Evolutionary conservation across 2,113 vertebrate species (phyloP).

Genomic region (Piprites chloris): DNA sequence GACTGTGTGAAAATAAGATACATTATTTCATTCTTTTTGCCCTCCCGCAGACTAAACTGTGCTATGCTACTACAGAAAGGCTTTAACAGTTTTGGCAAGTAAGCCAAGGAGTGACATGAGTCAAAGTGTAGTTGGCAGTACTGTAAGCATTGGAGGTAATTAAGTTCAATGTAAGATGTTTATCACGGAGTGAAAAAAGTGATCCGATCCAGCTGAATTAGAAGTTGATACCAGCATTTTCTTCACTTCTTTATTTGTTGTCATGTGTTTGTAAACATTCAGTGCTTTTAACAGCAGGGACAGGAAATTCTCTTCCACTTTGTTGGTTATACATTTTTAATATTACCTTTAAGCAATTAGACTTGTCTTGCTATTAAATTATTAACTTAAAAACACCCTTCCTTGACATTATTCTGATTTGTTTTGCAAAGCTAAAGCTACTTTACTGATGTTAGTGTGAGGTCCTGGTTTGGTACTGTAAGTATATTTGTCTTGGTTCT

Average conservation of each 20-base stretch:
- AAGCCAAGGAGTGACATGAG: not conserved
- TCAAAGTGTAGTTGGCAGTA: conserved; percentile 28
- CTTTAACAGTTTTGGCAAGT: conserved; percentile 32
- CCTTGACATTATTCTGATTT: not conserved
- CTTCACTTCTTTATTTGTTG: conserved; percentile 33
- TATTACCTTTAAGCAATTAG: not conserved
- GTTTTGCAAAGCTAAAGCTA: not conserved
- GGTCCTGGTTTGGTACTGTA: not conserved
- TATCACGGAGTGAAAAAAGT: conserved; percentile 40
- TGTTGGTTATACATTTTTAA: not conserved
- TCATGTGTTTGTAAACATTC: not conserved
- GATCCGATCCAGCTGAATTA: conserved; percentile 39
- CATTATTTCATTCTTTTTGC: not conserved
- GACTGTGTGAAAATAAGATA: not conserved
- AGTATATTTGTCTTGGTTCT: not conserved
- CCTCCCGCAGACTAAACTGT: not conserved
- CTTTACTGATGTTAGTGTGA: not conserved
- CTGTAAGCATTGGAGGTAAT: conserved; percentile 31
- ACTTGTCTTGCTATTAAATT: not conserved
- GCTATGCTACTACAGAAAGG: conserved; percentile 21
- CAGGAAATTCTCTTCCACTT: not conserved
- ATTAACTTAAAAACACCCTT: not conserved
- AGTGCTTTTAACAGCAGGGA: not conserved
- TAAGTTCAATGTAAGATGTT: conserved; percentile 40
- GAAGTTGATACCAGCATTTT: not conserved